phyloP scores from a whole-genome alignment of 1,140 invertebrate species.

The Metaphire vulgaris region DNA sequence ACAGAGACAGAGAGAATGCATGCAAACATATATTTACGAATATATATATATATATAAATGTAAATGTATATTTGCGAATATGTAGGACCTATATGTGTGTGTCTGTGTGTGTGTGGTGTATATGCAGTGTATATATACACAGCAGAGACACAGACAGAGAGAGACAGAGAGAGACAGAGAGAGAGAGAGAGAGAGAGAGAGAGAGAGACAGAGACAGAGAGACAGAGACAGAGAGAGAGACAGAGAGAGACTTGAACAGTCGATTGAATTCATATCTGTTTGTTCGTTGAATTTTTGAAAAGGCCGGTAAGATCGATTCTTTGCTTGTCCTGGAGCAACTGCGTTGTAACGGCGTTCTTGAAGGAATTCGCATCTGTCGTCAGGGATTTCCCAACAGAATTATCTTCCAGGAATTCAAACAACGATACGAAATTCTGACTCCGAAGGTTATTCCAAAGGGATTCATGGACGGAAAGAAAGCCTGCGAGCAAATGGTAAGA shows the following conservation, averaged over 20 bases:
- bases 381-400: constrained; percentile 93
- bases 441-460: constrained; percentile 96
- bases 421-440: constrained; percentile 84
- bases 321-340: constrained; percentile 90
- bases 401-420: constrained; percentile 67
- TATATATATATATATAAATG: too few relatives aligned
- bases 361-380: constrained; percentile 97
- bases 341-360: constrained; percentile 95
- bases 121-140: too few relatives aligned
- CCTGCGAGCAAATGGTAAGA: constrained; percentile 85
- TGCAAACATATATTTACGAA: too few relatives aligned
- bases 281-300: constrained; percentile 27
- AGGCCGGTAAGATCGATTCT: constrained; percentile 93
- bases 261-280: not conserved
- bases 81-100: too few relatives aligned
- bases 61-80: too few relatives aligned
- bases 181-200: too few relatives aligned
- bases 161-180: too few relatives aligned
- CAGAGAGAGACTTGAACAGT: not conserved
- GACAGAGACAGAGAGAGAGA: not conserved
- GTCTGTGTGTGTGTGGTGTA: too few relatives aligned
- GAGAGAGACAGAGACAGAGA: too few relatives aligned
- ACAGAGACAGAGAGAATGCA: too few relatives aligned
- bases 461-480: constrained; percentile 99
- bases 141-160: too few relatives aligned